Base-by-base conservation (phyloP, 2,797 vertebrate genomes). In the Eospalax fontanierii region DNA sequence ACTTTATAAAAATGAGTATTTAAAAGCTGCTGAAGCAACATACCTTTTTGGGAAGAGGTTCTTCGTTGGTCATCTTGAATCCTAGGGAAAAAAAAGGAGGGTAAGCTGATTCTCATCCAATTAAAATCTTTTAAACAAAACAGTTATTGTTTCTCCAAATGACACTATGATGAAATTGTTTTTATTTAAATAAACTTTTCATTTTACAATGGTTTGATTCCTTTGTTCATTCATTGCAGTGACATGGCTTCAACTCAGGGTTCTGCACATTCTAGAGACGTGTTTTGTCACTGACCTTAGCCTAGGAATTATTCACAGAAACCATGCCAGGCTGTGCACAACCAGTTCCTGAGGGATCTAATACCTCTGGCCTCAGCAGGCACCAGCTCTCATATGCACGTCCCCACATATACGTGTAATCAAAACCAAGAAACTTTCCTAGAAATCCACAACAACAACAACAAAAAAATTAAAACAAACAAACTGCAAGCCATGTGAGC, bases 21-120 rank as follows among this genome's bases (percentile, higher is more conserved):
- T 89, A 78, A 38, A 78, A 95, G 74, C 38, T 76, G 61, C 30
- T 75, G 19, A 74, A 43, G 75, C 57, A 83, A 76, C 97, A 98
- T 98, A 99, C 99, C 99, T 99, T 99, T 98, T 99, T 99, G 89
- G 99, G 99, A 71, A 99, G 99, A 98, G 99, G 99, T 98, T 99
- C 99, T 98, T 99, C 99, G 98, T 99, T 99, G 97, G 99, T 99
- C 99, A 99, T 99, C 96, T 98, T 99, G 99, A 99, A 98, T 96
- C 98, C 99, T 99, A 46, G n/a, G 96, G 92, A 83, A 28, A 43
- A 46, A 97, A 92, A 83, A 28, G 6, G 3, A 26, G 14, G 70
- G 90, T 94, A 12, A 90, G 89, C 2, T 94, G 14, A 68, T 80
- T 91, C 91, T 85, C 74, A 95, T 90, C 35, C 82, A 84, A 22